Percentiles rank a stretch among this genome's conserved stretches.
Conservation (phyloP, 2,888 invertebrate species). For the Callyntrura guangdongensis region DNA sequence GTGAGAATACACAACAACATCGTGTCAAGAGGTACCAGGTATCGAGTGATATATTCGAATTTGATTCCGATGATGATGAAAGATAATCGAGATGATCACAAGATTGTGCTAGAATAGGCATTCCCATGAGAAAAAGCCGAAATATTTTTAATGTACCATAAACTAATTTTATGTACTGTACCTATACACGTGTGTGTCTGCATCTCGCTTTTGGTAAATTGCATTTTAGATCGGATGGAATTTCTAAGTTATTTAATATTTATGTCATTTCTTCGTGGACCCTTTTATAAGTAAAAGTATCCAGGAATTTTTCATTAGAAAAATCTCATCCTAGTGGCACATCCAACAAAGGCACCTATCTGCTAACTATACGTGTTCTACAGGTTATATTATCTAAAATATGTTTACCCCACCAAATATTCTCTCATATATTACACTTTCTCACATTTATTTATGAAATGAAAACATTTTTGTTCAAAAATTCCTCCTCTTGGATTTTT, state of each 20-base stretch:
- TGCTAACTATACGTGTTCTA: no score
- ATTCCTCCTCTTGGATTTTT: neutral
- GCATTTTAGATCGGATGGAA: neutral
- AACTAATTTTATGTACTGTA: neutral
- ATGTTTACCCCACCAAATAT: neutral
- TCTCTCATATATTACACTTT: neutral
- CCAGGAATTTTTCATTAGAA: conserved; percentile 62
- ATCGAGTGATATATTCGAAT: conserved; percentile 20
- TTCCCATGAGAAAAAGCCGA: no score
- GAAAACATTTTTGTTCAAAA: neutral
- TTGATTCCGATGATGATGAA: neutral
- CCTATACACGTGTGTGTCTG: neutral
- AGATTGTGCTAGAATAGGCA: neutral
- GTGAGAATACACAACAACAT: neutral
- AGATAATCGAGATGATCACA: neutral
- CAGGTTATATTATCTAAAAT: neutral
- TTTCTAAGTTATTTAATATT: no score
- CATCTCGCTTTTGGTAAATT: neutral
- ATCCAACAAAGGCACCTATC: neutral
- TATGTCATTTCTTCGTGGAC: neutral
- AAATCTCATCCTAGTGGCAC: conserved; percentile 2
- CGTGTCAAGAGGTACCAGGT: conserved; percentile 61
- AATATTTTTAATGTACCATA: neutral
- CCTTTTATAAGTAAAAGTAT: conserved; percentile 6
- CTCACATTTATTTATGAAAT: no score